These are phyloP conservation scores for Pelobates fuscus DNA, from an alignment of 2,113 vertebrate genomes.

Conservation along the genomic window DNA sequence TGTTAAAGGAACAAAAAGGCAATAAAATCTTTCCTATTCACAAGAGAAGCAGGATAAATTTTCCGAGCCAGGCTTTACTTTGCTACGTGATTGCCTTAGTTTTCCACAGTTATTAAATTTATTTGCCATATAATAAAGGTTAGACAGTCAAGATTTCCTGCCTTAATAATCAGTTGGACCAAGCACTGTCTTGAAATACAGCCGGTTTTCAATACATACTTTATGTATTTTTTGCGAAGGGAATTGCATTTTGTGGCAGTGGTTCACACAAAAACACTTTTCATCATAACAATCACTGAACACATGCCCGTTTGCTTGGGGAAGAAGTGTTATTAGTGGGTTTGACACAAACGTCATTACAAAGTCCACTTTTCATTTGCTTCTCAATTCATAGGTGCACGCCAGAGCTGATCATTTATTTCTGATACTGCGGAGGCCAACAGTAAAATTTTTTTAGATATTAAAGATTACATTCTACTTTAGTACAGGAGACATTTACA, in stretches of 20 bases:
- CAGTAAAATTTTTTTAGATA: too few species aligned
- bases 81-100: not conserved
- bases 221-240: constrained; percentile 3
- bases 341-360: not conserved
- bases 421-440: too few species aligned
- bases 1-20: not conserved
- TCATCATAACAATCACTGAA: not conserved
- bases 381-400: too few species aligned
- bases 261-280: not conserved
- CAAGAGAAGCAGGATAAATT: not conserved
- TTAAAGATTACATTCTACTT: too few species aligned
- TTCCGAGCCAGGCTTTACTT: not conserved
- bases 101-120: not conserved
- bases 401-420: too few species aligned
- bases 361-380: not conserved
- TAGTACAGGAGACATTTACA: too few species aligned
- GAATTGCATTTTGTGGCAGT: constrained; percentile 21
- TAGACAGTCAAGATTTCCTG: not conserved
- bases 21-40: not conserved
- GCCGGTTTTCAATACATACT: not conserved
- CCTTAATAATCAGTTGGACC: not conserved
- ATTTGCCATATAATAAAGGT: not conserved
- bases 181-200: not conserved
- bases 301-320: constrained; percentile 7
- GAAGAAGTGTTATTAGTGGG: not conserved